phyloP scores from a whole-genome alignment of 2,797 vertebrate species.

The Myotis daubentonii region DNA sequence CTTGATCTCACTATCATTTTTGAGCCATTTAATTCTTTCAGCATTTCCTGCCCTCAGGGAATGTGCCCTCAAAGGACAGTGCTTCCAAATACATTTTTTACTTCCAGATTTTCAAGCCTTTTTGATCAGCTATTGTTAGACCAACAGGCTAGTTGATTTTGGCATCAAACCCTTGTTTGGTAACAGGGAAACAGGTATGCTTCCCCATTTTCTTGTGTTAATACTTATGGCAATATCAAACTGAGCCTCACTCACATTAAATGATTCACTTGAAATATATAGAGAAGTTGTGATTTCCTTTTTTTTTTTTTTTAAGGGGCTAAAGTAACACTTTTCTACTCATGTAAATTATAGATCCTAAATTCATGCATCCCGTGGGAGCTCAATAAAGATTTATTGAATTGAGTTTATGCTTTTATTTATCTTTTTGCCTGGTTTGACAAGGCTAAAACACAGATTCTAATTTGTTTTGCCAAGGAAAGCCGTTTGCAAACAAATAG shows the following conservation, averaged over 20 bases:
- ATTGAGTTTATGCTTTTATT: slow-evolving; percentile 49
- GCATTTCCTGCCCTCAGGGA: slow-evolving; percentile 45
- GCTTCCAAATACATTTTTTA: slow-evolving; percentile 34
- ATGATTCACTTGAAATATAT: slow-evolving; percentile 74
- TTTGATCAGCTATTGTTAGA: slow-evolving; percentile 59
- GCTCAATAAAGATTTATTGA: slow-evolving; percentile 75
- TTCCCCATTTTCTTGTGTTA: slow-evolving; percentile 52
- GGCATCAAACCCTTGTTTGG: slow-evolving; percentile 12
- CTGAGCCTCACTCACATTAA: slow-evolving; percentile 73
- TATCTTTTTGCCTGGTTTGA: slow-evolving; percentile 49
- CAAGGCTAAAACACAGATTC: slow-evolving; percentile 47
- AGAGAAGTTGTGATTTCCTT: slow-evolving; percentile 55
- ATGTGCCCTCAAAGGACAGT: not conserved
- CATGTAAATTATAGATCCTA: slow-evolving; percentile 59
- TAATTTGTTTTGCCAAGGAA: slow-evolving; percentile 54
- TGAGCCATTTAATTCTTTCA: slow-evolving; percentile 68
- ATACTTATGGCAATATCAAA: slow-evolving; percentile 54
- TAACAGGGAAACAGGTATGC: slow-evolving; percentile 53
- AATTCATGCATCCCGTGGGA: slow-evolving; percentile 61
- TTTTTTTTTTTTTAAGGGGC: slow-evolving; percentile 10
- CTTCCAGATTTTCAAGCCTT: slow-evolving; percentile 55
- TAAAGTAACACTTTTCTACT: slow-evolving; percentile 68
- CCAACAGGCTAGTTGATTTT: slow-evolving; percentile 45
- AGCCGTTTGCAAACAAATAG: slow-evolving; percentile 37
- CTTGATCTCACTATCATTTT: slow-evolving; percentile 49